phyloP scores from a whole-genome alignment of 2,113 vertebrate genomes.

The Elgaria multicarinata region DNA sequence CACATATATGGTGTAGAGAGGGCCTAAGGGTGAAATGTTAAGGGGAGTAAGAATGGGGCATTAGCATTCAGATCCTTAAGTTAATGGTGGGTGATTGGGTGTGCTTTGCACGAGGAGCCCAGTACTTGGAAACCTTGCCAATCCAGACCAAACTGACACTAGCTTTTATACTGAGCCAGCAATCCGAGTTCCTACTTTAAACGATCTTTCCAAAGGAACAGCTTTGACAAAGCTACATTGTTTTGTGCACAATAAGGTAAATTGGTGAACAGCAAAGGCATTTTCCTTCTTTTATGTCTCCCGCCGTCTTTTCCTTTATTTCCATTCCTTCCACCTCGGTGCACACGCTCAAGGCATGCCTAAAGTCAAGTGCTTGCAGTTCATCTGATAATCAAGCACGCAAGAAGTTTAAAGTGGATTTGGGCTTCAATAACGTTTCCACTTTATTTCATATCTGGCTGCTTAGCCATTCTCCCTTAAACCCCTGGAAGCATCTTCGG shows the following conservation, averaged over 20 bases:
- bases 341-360: slow-evolving; percentile 10
- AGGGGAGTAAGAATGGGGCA: not conserved
- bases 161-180: not conserved
- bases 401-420: slow-evolving; percentile 29
- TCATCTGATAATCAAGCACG: slow-evolving; percentile 30
- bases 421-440: slow-evolving; percentile 1
- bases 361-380: slow-evolving; percentile 12
- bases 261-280: slow-evolving; percentile 1
- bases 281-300: slow-evolving; percentile 21
- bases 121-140: not conserved
- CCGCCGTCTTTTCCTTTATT: not conserved
- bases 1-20: too few species aligned
- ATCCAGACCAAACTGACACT: not conserved
- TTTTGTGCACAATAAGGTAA: slow-evolving; percentile 2
- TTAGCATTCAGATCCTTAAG: not conserved
- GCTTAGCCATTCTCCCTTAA: slow-evolving; percentile 26
- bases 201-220: not conserved
- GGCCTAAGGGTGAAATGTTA: not conserved
- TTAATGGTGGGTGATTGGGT: not conserved
- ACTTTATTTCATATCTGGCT: slow-evolving; percentile 21
- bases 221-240: not conserved
- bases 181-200: not conserved
- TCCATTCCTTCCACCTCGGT: slow-evolving; percentile 22
- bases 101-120: not conserved
- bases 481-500: not conserved